Evolutionary conservation across 2,113 vertebrate species (phyloP), one percentile per base, ranked within the genome.

Genomic region (Macroglossus sobrinus): DNA sequence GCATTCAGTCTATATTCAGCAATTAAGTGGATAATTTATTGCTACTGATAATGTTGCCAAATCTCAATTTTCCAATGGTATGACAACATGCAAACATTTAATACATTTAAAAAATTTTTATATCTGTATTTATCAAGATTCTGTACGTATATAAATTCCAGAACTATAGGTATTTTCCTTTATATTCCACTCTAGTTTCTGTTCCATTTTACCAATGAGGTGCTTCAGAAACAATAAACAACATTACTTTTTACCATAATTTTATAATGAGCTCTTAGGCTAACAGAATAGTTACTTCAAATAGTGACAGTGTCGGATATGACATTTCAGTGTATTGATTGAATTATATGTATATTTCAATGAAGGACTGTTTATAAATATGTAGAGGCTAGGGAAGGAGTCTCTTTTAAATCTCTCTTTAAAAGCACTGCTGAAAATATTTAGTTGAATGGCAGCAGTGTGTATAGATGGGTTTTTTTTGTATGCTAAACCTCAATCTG

Each of bases 161-260:
- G 6, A 26, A 64, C 3, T 15, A 4, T 13, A 38, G 7, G 18
- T 11, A 59, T 33, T 76, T 6, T 1, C 3, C 5, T 88, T 80
- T 22, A 35, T 84, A 30, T 53, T 33, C 63, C 22, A 76, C 16
- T 33, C n/a, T 45, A 24, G 0, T 47, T 91, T 68, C 66, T 71
- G 13, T 18, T 68, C 7, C 43, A 30, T 63, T 93, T 47, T 86
- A 50, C 18, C 66, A 86, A 68, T 2, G 12, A 85, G 26, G 30
- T 89, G 28, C 28, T 82, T 81, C 75, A 26, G 38, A 92, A 93
- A n/a, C 14, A 92, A 64, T 68, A 92, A 82, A 35, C 74, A 3
- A 61, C 57, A 35, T 64, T 64, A 47, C 12, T 45, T 92, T 84
- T 88, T 28, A 40, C 4, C 24, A 72, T 57, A 85, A 45, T 61